Conservation (phyloP, 2,113 vertebrate species). For the Gobio gobio region DNA sequence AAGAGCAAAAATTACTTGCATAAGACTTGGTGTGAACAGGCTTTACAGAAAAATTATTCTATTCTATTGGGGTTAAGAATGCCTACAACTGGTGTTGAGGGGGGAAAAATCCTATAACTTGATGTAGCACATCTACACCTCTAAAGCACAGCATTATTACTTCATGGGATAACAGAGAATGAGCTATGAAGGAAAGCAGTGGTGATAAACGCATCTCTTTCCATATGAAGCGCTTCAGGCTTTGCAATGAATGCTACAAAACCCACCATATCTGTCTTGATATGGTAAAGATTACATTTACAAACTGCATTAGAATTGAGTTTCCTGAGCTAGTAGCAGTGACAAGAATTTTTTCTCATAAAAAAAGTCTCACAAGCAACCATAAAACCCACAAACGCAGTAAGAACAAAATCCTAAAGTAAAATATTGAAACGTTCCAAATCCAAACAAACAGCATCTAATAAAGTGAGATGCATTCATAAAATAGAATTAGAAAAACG, state of each 20-base stretch:
- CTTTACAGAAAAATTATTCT: not conserved
- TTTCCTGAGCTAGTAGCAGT: not conserved
- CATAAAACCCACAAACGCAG: not conserved
- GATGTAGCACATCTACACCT: not conserved
- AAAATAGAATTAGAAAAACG: not conserved
- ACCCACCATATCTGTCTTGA: not conserved
- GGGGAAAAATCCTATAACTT: not conserved
- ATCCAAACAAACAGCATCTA: constrained; percentile 8
- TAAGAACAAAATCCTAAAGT: not conserved
- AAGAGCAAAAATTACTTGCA: not conserved
- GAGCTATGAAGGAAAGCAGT: not conserved
- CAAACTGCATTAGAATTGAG: constrained; percentile 7
- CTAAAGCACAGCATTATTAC: not conserved
- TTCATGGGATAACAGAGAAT: not conserved
- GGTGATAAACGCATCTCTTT: not conserved
- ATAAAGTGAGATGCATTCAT: constrained; percentile 15
- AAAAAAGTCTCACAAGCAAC: not conserved
- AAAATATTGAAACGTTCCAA: not conserved
- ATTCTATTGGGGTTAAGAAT: not conserved
- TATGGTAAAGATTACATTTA: not conserved
- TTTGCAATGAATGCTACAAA: not conserved
- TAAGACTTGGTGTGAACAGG: not conserved
- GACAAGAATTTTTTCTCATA: not conserved
- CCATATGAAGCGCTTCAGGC: not conserved
- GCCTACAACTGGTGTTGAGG: not conserved